Base-by-base conservation (phyloP, 2,888 invertebrate species). In the Cephus sareptanus region DNA sequence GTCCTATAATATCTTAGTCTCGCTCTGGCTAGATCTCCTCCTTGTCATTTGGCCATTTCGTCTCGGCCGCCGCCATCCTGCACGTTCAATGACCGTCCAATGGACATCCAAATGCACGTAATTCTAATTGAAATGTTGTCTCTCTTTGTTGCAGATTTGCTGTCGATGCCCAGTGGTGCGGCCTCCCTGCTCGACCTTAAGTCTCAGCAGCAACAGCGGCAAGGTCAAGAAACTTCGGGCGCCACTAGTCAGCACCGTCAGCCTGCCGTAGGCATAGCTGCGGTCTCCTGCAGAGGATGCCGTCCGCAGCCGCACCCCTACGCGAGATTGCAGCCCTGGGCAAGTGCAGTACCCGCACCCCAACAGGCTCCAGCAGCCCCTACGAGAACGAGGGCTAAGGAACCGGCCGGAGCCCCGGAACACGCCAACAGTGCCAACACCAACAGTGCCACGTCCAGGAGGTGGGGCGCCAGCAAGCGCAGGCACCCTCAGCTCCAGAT, bases 211-310 rank as follows among this genome's bases (percentile, higher is more conserved):
- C 77, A 71, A 11, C 75, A 74, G 15, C 73, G 74, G 4, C 77
- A 74, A 6, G 40, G 34, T 3, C 76, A 76, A 31, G 40, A 73
- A 31, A 33, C 37, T 15, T 74, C 77, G 69, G 77, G 35, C 56
- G 75, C 75, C 37, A 37, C 69, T 34, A 68, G 75, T 69, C 74
- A 77, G 37, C 40, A 78, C 34, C 75, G 78, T n/a, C 78, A 78
- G 69, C 78, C 75, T 13, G 78, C 78, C 23, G 78, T 78, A 9
- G 78, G 78, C 37, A 75, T 78, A 75, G 75, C 75, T 35, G 78
- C 78, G 11, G 75, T 78, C 31, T 78, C 78, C 33, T 78, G 78
- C 75, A 37, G 78, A n/a, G 78, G 75, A 35, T 78, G 78, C 75
- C 78, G 78, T 35, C 75, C 78, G 3, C 77, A 77, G 74, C 74